These are phyloP conservation scores for Ophioderma brevispina DNA, from an alignment of 35 echinoderm and acorn worm species.

Conservation along the genomic window DNA sequence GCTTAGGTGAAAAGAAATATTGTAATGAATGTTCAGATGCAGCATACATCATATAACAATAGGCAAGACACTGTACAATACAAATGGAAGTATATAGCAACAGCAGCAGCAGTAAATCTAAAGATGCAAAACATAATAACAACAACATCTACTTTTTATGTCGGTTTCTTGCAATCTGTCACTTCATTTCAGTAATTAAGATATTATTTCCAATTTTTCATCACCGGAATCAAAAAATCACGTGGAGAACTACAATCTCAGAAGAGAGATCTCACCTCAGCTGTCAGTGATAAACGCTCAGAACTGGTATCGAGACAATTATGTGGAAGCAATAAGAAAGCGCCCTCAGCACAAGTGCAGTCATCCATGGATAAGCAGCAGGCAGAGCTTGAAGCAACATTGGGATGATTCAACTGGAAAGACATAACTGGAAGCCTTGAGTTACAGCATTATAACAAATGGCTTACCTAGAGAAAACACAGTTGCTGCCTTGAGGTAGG, in stretches of 20 bases:
- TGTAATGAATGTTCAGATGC: too few species aligned
- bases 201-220: not conserved
- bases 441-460: slow-evolving; percentile 85
- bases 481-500: slow-evolving; percentile 89
- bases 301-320: slow-evolving; percentile 33
- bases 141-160: too few species aligned
- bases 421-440: slow-evolving; percentile 88
- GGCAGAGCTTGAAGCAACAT: slow-evolving; percentile 83
- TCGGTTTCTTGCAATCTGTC: too few species aligned
- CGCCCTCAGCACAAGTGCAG: slow-evolving; percentile 22
- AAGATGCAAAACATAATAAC: too few species aligned
- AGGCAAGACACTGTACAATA: too few species aligned
- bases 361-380: slow-evolving; percentile 74
- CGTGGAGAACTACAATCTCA: slow-evolving; percentile 56
- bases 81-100: too few species aligned
- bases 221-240: slow-evolving; percentile 73
- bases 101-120: too few species aligned
- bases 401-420: slow-evolving; percentile 98
- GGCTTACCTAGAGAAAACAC: slow-evolving; percentile 81
- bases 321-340: slow-evolving; percentile 27
- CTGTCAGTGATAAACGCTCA: slow-evolving; percentile 27
- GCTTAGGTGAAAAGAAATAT: too few species aligned
- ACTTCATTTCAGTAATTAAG: too few species aligned
- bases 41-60: too few species aligned
- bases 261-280: slow-evolving; percentile 24